Evolutionary conservation across 64 coral and sea anemone species (phyloP).

Genomic region (Montipora efflorescens): DNA sequence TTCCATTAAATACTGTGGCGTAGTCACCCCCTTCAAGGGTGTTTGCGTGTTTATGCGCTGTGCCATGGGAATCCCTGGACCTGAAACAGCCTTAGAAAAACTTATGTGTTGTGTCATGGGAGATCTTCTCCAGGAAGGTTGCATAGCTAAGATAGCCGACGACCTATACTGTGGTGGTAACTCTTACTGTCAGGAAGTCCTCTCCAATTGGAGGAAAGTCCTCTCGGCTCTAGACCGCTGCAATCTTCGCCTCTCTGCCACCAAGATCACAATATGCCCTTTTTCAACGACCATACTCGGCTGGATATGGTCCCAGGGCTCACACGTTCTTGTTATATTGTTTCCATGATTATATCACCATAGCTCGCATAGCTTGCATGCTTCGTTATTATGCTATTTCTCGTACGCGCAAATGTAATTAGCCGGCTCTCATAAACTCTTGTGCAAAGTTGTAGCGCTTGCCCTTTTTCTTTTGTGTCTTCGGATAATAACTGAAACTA

Average conservation of each 20-base stretch:
- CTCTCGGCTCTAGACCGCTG: background rate
- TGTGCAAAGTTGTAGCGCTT: too few species aligned
- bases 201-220: background rate
- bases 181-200: background rate
- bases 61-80: slow-evolving; percentile 43
- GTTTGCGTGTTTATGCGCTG: background rate
- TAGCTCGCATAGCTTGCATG: too few species aligned
- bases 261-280: background rate
- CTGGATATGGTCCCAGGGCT: slow-evolving; percentile 8
- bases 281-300: background rate
- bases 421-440: too few species aligned
- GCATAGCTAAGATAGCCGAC: background rate
- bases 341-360: too few species aligned
- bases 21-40: slow-evolving; percentile 42
- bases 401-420: too few species aligned
- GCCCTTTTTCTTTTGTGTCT: too few species aligned
- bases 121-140: background rate
- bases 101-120: slow-evolving; percentile 15
- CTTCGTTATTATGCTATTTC: too few species aligned
- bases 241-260: background rate
- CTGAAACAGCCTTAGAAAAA: slow-evolving; percentile 22
- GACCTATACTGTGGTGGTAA: too few species aligned
- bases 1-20: slow-evolving; percentile 49
- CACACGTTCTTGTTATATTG: too few species aligned
- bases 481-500: too few species aligned